Percentiles rank a stretch among this genome's conserved stretches.
Evolutionary conservation across 92 coral and sea anemone genomes (phyloP).

Genomic region (Parazoanthus darwini): DNA sequence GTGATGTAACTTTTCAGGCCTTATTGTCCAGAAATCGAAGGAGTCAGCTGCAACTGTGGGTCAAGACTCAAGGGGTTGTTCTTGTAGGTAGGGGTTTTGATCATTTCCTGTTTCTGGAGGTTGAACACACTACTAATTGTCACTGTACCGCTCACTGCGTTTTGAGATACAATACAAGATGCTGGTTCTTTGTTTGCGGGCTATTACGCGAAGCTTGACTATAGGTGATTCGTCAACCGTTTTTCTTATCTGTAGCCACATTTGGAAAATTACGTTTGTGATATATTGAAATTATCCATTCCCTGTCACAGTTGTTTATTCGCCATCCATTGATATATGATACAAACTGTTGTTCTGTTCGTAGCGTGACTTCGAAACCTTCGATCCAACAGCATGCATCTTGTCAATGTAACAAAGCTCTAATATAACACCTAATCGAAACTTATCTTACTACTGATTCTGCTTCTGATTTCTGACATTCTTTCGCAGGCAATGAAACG

Average conservation of each 20-base stretch:
- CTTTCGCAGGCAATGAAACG: conserved; percentile 11
- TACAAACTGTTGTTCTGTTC: conserved; percentile 37
- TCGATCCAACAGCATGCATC: not conserved
- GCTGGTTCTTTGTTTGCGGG: not conserved
- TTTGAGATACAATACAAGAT: not conserved
- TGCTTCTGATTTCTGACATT: not conserved
- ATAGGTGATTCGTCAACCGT: not conserved
- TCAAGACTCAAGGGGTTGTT: conserved; percentile 18
- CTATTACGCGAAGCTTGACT: not conserved
- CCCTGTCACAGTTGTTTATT: conserved; percentile 34
- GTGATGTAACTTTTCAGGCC: not conserved
- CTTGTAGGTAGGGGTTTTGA: conserved; percentile 20
- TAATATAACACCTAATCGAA: not conserved
- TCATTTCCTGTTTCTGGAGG: conserved; percentile 36
- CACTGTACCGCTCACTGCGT: not conserved
- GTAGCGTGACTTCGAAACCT: conserved; percentile 40
- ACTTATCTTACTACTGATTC: not conserved
- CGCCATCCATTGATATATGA: conserved; percentile 31
- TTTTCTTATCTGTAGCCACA: conserved; percentile 13
- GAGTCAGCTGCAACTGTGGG: conserved; percentile 9
- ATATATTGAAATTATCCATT: not conserved
- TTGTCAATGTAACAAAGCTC: not conserved
- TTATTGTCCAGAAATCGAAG: not conserved
- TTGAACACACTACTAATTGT: not conserved
- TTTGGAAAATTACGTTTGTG: conserved; percentile 1